These are phyloP conservation scores for Blennius ocellaris DNA, from an alignment of 2,113 vertebrate genomes.

Conservation along the genomic window DNA sequence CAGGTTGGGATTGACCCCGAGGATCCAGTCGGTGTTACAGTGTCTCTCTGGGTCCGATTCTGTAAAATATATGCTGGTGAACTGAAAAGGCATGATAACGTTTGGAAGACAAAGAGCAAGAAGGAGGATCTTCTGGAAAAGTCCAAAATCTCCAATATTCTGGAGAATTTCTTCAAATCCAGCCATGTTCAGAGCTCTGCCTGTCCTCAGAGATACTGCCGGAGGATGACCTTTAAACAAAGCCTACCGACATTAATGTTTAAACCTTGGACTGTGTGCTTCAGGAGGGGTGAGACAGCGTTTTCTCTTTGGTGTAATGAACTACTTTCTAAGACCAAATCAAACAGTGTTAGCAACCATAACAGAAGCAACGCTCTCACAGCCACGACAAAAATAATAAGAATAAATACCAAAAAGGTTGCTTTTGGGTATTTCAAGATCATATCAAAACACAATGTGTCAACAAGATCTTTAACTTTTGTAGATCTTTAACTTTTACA, in stretches of 20 bases:
- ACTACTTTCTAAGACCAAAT: too few relatives aligned
- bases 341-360: too few relatives aligned
- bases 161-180: conserved; percentile 83
- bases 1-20: conserved; percentile 71
- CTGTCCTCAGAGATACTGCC: conserved; percentile 9
- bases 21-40: conserved; percentile 81
- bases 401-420: too few relatives aligned
- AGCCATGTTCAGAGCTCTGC: conserved; percentile 65
- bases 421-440: too few relatives aligned
- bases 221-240: conserved; percentile 43
- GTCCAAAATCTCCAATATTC: conserved; percentile 84
- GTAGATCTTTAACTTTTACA: too few relatives aligned
- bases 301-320: neutral
- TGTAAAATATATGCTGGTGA: conserved; percentile 85
- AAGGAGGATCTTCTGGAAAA: conserved; percentile 84
- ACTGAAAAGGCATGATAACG: conserved; percentile 74
- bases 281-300: conserved; percentile 19
- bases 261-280: conserved; percentile 45
- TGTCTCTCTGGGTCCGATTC: conserved; percentile 70
- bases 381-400: too few relatives aligned
- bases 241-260: conserved; percentile 65
- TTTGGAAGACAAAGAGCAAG: conserved; percentile 75
- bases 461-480: too few relatives aligned
- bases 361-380: too few relatives aligned
- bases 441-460: too few relatives aligned